A percentile compares a stretch with the other conserved stretches of the same genome.
phyloP scores from a whole-genome alignment of 2,113 vertebrate species.

The Ivindomyrus marchei region DNA sequence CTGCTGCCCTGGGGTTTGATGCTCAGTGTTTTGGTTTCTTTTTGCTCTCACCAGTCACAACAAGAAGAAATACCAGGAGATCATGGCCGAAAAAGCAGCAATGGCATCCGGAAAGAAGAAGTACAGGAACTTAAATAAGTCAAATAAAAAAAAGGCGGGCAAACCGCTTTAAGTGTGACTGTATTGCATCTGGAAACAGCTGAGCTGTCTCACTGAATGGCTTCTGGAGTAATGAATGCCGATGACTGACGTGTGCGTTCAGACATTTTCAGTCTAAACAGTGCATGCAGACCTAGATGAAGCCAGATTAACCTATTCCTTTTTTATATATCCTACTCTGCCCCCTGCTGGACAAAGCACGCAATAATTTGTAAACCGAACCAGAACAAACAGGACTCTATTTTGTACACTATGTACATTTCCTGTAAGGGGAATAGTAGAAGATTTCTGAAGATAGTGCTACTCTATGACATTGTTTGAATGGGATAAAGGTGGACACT shows the following conservation, averaged over 20 bases:
- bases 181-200: not conserved
- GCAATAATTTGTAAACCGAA: not conserved
- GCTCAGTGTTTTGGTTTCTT: not conserved
- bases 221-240: not conserved
- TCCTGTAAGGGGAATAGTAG: not conserved
- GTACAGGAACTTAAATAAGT: slow-evolving; percentile 77
- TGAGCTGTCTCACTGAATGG: not conserved
- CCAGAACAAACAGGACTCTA: not conserved
- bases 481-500: not conserved
- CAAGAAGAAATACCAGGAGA: slow-evolving; percentile 84
- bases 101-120: slow-evolving; percentile 76
- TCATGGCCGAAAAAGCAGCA: slow-evolving; percentile 79
- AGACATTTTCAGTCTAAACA: not conserved
- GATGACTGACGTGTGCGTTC: not conserved
- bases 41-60: slow-evolving; percentile 66
- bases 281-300: not conserved
- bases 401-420: not conserved
- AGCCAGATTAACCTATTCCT: not conserved
- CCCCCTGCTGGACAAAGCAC: not conserved
- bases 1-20: not conserved
- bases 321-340: not conserved
- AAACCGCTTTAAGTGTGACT: not conserved
- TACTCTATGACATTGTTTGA: not conserved
- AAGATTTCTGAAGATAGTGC: not conserved
- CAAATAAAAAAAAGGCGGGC: slow-evolving; percentile 57